A percentile compares a stretch with the other conserved stretches of the same genome.
Evolutionary conservation across 2,888 invertebrate genomes (phyloP).

Genomic region (Lomographa bimaculata): DNA sequence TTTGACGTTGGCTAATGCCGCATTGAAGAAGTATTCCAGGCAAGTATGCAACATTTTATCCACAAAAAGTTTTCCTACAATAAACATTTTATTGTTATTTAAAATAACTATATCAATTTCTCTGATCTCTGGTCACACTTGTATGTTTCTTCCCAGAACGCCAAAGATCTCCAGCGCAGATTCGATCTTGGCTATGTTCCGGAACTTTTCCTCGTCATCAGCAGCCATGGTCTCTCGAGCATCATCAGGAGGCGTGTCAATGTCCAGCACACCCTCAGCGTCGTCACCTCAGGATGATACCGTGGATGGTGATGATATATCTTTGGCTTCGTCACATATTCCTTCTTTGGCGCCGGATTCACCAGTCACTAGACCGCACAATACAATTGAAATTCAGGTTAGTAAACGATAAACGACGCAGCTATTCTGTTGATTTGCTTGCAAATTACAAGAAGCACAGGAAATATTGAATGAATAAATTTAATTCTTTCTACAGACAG

Average conservation of each 20-base stretch:
- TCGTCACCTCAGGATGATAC: conserved; percentile 90
- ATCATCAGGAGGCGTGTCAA: conserved; percentile 85
- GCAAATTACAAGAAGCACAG: too few species aligned
- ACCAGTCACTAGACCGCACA: conserved; percentile 75
- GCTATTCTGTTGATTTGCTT: too few species aligned
- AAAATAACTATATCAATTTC: neutral
- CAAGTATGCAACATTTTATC: conserved; percentile 30
- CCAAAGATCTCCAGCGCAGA: conserved; percentile 90
- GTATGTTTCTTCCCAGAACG: conserved; percentile 56
- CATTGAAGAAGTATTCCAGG: conserved; percentile 83
- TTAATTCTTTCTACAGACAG: too few species aligned
- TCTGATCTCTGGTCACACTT: too few species aligned
- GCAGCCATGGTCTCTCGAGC: conserved; percentile 83
- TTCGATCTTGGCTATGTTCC: conserved; percentile 91
- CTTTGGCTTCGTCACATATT: conserved; percentile 86
- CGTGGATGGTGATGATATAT: conserved; percentile 87
- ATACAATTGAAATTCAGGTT: conserved; percentile 78
- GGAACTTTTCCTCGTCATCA: conserved; percentile 87
- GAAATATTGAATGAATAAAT: too few species aligned
- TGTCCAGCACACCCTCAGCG: conserved; percentile 88
- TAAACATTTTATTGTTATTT: too few species aligned
- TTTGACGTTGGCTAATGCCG: conserved; percentile 84
- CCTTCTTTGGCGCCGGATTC: conserved; percentile 86
- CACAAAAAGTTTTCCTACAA: too few species aligned
- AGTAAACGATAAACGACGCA: too few species aligned